Percentiles rank a stretch among this genome's conserved stretches.
These are phyloP conservation scores for Oryctes rhinoceros DNA, from an alignment of 1,140 invertebrate species.

Conservation along the genomic window DNA sequence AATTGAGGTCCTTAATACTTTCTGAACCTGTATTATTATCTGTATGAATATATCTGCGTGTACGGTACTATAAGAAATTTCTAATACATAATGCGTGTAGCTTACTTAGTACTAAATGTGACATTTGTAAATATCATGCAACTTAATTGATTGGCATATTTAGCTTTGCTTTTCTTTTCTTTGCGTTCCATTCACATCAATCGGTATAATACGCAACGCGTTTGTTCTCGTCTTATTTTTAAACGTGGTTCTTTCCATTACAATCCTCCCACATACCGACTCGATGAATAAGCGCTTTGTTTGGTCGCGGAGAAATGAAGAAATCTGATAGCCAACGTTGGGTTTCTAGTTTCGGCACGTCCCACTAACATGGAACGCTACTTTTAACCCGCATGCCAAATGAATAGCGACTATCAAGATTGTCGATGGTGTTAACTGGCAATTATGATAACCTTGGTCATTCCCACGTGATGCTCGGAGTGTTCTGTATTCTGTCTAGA, in stretches of 20 bases:
- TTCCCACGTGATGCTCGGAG: neutral
- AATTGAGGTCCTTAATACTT: neutral
- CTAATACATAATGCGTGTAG: neutral
- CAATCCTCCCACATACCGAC: neutral
- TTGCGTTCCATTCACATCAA: neutral
- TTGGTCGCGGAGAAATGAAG: constrained; percentile 14
- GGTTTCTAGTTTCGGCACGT: constrained; percentile 14
- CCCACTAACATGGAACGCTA: neutral
- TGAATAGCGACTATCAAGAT: neutral
- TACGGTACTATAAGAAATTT: too few species aligned
- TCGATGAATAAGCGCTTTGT: neutral
- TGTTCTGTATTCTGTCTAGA: constrained; percentile 6
- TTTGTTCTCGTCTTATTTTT: neutral
- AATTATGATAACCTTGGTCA: neutral
- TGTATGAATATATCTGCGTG: neutral
- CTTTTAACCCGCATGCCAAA: neutral
- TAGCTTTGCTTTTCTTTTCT: constrained; percentile 7
- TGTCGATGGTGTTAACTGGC: neutral
- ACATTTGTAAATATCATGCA: constrained; percentile 11
- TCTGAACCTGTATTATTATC: neutral
- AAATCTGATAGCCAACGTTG: neutral
- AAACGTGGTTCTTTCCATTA: neutral
- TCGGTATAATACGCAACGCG: neutral
- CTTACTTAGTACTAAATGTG: neutral
- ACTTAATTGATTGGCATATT: constrained; percentile 19